These are phyloP conservation scores for pig (Sus scrofa) DNA, from an alignment of 2,113 vertebrate species.

Conservation along the genomic window T2T-Sscrofa CM000812.6:219420501-219421000, in stretches of 20 bases:
- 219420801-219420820: neutral
- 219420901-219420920: neutral
- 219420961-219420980: neutral
- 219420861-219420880: neutral
- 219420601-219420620: neutral
- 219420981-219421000: neutral
- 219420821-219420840: neutral
- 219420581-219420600: neutral
- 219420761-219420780: neutral
- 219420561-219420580: neutral
- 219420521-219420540: neutral
- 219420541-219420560: neutral
- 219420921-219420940: neutral
- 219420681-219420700: neutral
- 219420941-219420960: neutral
- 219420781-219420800: neutral
- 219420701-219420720: neutral
- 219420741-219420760: neutral
- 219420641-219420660: neutral
- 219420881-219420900: neutral
- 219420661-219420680: neutral
- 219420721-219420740: constrained; percentile 13
- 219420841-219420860: neutral
- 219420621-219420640: neutral
- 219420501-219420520: constrained; percentile 25